Evolutionary conservation across 2,113 vertebrate species (phyloP).

Genomic region (Ammodytes marinus): DNA sequence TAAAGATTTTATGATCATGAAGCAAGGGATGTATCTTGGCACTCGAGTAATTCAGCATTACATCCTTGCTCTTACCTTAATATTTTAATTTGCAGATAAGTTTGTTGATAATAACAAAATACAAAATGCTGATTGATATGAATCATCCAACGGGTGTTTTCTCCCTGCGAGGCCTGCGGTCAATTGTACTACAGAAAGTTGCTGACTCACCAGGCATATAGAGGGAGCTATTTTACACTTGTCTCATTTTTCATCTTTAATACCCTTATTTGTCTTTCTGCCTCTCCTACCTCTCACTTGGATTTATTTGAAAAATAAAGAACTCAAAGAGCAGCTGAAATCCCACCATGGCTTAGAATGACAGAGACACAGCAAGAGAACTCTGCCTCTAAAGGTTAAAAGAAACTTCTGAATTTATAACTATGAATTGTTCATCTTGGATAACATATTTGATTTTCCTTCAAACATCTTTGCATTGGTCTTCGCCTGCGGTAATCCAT

Average conservation of each 20-base stretch:
- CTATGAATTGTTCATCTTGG: not conserved
- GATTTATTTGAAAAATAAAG: slow-evolving; percentile 26
- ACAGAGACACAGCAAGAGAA: not conserved
- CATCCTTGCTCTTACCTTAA: slow-evolving; percentile 30
- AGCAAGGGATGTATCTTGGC: slow-evolving; percentile 37
- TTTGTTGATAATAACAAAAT: slow-evolving; percentile 54
- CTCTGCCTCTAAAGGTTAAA: slow-evolving; percentile 10
- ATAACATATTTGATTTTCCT: slow-evolving; percentile 20
- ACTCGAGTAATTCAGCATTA: slow-evolving; percentile 25
- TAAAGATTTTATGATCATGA: slow-evolving; percentile 2
- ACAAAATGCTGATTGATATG: slow-evolving; percentile 41
- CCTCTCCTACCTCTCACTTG: slow-evolving; percentile 6
- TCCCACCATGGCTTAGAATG: not conserved
- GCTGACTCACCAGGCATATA: slow-evolving; percentile 18
- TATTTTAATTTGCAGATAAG: slow-evolving; percentile 43
- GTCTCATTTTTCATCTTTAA: slow-evolving; percentile 38
- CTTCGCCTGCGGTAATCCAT: slow-evolving; percentile 54
- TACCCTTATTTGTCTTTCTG: not conserved
- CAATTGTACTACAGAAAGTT: slow-evolving; percentile 38
- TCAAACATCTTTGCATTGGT: slow-evolving; percentile 18
- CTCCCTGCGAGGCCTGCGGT: slow-evolving; percentile 28
- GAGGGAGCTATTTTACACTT: slow-evolving; percentile 24
- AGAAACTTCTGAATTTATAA: slow-evolving; percentile 28
- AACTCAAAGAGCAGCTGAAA: slow-evolving; percentile 20
- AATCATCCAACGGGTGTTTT: slow-evolving; percentile 50